Percentiles rank a stretch among this genome's conserved stretches.
Evolutionary conservation across 92 coral and sea anemone species (phyloP).

Genomic region (Virgularia gustaviana): DNA sequence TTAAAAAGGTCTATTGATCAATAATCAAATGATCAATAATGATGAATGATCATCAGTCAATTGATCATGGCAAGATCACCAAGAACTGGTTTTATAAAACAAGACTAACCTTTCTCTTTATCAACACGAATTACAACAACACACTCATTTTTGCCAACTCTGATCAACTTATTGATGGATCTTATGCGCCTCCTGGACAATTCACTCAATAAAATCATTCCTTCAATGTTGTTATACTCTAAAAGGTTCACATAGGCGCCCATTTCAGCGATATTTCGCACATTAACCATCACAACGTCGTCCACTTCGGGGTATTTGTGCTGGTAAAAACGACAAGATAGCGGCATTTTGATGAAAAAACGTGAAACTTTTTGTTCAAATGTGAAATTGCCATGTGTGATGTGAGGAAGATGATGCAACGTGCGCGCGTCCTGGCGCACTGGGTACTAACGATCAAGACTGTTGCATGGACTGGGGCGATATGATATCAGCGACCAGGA

Average conservation of each 20-base stretch:
- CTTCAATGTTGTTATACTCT: constrained; percentile 96
- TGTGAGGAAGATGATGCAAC: constrained; percentile 14
- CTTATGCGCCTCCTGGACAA: constrained; percentile 93
- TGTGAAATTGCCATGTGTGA: not conserved
- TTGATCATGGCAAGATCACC: too few relatives aligned
- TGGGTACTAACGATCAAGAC: not conserved
- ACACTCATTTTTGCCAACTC: constrained; percentile 96
- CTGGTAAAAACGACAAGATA: constrained; percentile 85
- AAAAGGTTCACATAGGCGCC: constrained; percentile 94
- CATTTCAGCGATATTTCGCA: constrained; percentile 99
- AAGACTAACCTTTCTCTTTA: constrained; percentile 97
- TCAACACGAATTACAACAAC: constrained; percentile 99
- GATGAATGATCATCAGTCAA: too few relatives aligned
- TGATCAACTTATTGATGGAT: constrained; percentile 86
- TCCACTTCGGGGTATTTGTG: constrained; percentile 96
- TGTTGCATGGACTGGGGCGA: too few relatives aligned
- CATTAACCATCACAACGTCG: constrained; percentile 99
- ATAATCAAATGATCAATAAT: too few relatives aligned
- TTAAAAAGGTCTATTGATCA: too few relatives aligned
- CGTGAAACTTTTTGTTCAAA: not conserved
- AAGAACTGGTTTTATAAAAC: not conserved
- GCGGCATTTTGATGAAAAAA: constrained; percentile 62
- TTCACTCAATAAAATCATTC: constrained; percentile 95
- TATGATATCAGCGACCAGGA: too few relatives aligned
- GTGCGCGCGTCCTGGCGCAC: not conserved